Evolutionary conservation across 2,113 vertebrate genomes (phyloP).

Genomic region (Suricata suricatta): DNA sequence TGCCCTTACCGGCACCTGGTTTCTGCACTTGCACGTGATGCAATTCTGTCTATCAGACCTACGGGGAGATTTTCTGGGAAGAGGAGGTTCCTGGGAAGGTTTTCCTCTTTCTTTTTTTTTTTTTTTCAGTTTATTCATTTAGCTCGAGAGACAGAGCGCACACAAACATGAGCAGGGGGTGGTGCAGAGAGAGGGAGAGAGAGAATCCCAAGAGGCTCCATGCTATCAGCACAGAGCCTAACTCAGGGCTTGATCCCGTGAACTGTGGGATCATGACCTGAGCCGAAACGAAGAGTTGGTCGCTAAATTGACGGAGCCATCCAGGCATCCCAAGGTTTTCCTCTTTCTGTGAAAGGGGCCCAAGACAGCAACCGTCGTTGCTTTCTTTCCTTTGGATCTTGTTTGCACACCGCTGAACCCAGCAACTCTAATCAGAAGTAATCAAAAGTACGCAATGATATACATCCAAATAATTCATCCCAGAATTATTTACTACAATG

Average conservation of each 20-base stretch:
- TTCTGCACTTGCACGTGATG: neutral
- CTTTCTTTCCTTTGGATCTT: neutral
- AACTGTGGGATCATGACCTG: too few species aligned
- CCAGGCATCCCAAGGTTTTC: neutral
- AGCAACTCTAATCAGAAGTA: neutral
- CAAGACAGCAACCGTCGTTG: neutral
- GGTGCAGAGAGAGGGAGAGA: too few species aligned
- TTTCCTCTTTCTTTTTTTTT: neutral
- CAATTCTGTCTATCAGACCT: neutral
- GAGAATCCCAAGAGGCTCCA: too few species aligned
- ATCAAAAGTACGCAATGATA: neutral
- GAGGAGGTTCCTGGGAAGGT: neutral
- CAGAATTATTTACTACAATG: neutral
- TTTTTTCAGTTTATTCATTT: too few species aligned
- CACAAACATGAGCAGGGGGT: too few species aligned
- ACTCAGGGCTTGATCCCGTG: too few species aligned
- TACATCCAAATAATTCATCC: neutral
- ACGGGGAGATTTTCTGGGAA: neutral
- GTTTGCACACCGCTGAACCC: neutral
- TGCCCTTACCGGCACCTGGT: neutral
- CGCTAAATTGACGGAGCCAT: too few species aligned
- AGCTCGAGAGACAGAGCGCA: too few species aligned
- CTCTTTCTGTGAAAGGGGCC: neutral
- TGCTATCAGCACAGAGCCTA: too few species aligned
- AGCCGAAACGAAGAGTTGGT: too few species aligned